Evolutionary conservation across 2,888 invertebrate species (phyloP).

Genomic region (Odontocerum albicorne): DNA sequence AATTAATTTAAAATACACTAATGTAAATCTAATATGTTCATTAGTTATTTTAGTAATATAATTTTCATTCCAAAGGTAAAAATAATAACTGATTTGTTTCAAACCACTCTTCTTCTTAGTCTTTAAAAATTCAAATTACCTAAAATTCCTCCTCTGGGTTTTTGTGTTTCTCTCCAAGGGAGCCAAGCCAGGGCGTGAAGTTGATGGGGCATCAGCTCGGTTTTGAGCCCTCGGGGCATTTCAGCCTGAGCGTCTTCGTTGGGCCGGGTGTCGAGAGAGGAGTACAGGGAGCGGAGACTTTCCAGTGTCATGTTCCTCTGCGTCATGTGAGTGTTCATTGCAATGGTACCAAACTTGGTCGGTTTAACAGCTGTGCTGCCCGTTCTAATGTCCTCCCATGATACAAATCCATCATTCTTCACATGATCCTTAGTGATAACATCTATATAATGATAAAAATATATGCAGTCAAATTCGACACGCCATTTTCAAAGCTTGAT

Average conservation of each 20-base stretch:
- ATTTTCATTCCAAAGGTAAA: no score
- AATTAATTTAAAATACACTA: no score
- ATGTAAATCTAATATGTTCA: no score
- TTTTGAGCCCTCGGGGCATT: constrained; percentile 64
- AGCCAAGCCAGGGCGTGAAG: constrained; percentile 86
- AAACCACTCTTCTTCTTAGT: no score
- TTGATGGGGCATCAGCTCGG: constrained; percentile 81
- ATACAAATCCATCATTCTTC: constrained; percentile 45
- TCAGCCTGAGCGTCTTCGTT: constrained; percentile 57
- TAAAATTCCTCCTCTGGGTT: constrained; percentile 83
- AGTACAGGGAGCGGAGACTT: constrained; percentile 70
- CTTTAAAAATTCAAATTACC: no score
- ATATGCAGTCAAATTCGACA: no score
- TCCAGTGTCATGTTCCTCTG: constrained; percentile 72
- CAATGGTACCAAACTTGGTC: constrained; percentile 60
- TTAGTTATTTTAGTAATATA: no score
- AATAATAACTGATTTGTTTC: no score
- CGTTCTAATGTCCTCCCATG: constrained; percentile 59
- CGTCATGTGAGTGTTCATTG: constrained; percentile 67
- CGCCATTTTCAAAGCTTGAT: no score
- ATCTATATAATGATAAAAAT: constrained; percentile 41
- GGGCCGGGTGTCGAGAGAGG: constrained; percentile 69
- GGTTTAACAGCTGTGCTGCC: constrained; percentile 59
- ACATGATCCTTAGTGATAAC: constrained; percentile 43
- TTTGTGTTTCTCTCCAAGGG: constrained; percentile 85